phyloP scores from a whole-genome alignment of 1,140 invertebrate genomes.

The Popillia japonica region DNA sequence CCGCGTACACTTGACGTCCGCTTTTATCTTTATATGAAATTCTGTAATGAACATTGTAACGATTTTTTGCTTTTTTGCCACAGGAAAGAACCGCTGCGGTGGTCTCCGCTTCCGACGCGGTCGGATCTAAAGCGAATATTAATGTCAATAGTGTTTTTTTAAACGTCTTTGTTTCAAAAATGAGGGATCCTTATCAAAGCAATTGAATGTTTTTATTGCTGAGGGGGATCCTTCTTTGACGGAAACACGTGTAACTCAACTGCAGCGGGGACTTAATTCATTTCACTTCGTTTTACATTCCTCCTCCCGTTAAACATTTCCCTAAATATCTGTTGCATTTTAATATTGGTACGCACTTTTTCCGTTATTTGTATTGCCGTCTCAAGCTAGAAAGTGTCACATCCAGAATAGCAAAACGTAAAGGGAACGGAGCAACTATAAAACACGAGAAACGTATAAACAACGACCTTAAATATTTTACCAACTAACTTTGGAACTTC shows the following conservation, averaged over 20 bases:
- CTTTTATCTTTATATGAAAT: conserved; percentile 53
- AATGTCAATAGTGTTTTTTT: conserved; percentile 50
- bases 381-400: background rate
- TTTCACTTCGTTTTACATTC: conserved; percentile 32
- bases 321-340: too few species aligned
- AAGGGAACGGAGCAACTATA: background rate
- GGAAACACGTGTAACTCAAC: conserved; percentile 16
- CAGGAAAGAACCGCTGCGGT: background rate
- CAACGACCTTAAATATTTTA: background rate
- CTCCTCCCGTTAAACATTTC: too few species aligned
- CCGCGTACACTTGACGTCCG: too few species aligned
- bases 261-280: conserved; percentile 30
- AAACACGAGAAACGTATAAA: conserved; percentile 6
- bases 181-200: conserved; percentile 48
- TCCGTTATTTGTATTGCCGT: background rate
- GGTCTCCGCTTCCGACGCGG: background rate
- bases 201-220: conserved; percentile 52
- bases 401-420: background rate
- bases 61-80: too few species aligned
- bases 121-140: conserved; percentile 45
- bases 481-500: background rate
- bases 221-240: conserved; percentile 37
- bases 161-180: conserved; percentile 49
- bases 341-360: too few species aligned
- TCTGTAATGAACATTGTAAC: conserved; percentile 51